Base-by-base conservation (phyloP, 2,888 invertebrate genomes). In the Barypeithes pellucidus region DNA sequence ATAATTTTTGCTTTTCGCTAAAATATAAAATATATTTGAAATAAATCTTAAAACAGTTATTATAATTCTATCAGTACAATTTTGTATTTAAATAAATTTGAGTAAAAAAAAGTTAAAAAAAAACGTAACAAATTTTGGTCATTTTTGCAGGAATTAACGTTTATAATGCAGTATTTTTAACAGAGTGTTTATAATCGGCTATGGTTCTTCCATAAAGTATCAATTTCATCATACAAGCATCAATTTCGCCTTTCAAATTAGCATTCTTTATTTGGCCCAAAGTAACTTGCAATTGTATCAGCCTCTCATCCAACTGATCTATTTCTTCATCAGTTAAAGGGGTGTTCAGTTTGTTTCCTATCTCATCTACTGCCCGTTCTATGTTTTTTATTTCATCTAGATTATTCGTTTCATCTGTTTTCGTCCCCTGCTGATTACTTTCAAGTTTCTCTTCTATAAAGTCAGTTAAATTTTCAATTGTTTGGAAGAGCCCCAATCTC, bases 251-350 rank as follows among this genome's bases (percentile, higher is more conserved):
- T 20, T 72, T 70, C 39, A 80, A 73, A n/a, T 70, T 69, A 9
- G 70, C 59, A 65, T 75, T 77, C 7, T 67, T 29, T 18, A 80
- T 50, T 52, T 78, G 79, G 3, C 79, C 77, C 11, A 80, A 67
- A 29, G 70, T 75, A 12, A 78, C 69, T 67, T 80, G 79, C 29
- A 81, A 54, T 11, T 75, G 67, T 67, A 80, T 81, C 33, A 81
- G 66, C 45, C 75, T 52, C 50, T 81, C 80, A 67, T 81, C 81
- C 9, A 81, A 33, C n/a, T 69, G 29, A 52, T 77, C 65, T 50
- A 75, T 77, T 20, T 77, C 75, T 8, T 74, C 67, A 9, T 74
- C 72, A 2, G 67, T 73, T 3, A 75, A 47, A 9, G 47, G 8
- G 0, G n/a, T 14, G 52, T 47, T 22, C 68, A 60, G 22, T 77